phyloP scores from a whole-genome alignment of 2,888 invertebrate species.

The Lissonota sp. region DNA sequence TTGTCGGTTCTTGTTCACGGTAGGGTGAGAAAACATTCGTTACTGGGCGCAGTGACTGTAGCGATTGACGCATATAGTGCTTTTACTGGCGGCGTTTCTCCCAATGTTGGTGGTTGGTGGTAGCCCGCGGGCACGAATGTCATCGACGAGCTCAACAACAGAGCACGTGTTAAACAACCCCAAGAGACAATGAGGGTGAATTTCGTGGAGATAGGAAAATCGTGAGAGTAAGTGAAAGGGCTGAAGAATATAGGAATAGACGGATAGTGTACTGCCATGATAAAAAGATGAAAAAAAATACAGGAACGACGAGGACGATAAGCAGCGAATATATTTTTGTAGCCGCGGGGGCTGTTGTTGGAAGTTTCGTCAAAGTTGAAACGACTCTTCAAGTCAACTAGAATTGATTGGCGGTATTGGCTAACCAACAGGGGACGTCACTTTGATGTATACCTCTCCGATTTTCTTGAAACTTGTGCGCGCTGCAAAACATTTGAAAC shows the following conservation, averaged over 20 bases:
- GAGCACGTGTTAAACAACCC: constrained; percentile 77
- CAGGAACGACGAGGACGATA: too few species aligned
- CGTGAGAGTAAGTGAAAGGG: constrained; percentile 34
- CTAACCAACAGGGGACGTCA: too few species aligned
- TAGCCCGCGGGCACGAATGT: constrained; percentile 62
- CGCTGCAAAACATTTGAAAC: too few species aligned
- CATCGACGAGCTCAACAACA: constrained; percentile 51
- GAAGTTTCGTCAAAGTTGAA: too few species aligned
- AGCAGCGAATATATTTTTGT: too few species aligned
- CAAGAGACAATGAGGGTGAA: constrained; percentile 70
- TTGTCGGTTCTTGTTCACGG: constrained; percentile 54
- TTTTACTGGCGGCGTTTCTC: constrained; percentile 53
- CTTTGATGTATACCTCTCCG: too few species aligned
- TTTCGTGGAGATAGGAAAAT: constrained; percentile 27
- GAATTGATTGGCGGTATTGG: too few species aligned
- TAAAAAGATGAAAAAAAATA: too few species aligned
- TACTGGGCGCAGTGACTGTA: constrained; percentile 79
- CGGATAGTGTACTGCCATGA: not conserved
- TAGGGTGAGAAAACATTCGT: constrained; percentile 81
- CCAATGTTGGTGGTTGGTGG: constrained; percentile 33
- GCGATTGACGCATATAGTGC: constrained; percentile 56
- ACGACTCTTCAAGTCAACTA: too few species aligned
- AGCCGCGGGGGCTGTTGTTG: too few species aligned
- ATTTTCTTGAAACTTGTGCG: too few species aligned
- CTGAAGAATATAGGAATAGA: constrained; percentile 28